These are phyloP conservation scores for Caenorhabditis briggsae DNA, from an alignment of 1,140 invertebrate genomes.

Conservation along the genomic window DNA sequence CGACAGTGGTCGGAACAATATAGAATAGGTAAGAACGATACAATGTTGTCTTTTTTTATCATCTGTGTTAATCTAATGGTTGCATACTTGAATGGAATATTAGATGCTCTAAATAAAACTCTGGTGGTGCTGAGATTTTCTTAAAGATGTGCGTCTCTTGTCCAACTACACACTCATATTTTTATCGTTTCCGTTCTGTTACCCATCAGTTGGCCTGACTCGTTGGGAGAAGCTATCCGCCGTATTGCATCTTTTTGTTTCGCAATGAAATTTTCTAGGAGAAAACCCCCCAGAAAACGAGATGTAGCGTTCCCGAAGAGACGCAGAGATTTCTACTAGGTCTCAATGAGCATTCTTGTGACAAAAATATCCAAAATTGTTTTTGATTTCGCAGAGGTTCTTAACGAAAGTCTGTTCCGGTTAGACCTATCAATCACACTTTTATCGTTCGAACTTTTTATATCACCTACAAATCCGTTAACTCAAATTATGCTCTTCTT, in stretches of 20 bases:
- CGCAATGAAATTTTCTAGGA: slow-evolving; percentile 7
- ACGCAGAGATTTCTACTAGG: slow-evolving; percentile 8
- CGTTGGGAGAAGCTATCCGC: background rate
- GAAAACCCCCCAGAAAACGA: background rate
- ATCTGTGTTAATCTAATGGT: too few relatives aligned
- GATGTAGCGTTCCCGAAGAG: slow-evolving; percentile 15
- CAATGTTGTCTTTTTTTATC: too few relatives aligned
- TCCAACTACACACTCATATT: background rate
- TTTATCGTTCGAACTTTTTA: background rate
- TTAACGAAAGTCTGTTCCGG: too few relatives aligned
- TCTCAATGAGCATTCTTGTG: background rate
- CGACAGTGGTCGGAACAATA: too few relatives aligned
- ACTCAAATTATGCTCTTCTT: too few relatives aligned
- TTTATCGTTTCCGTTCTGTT: background rate
- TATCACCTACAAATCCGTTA: too few relatives aligned
- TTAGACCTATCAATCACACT: background rate
- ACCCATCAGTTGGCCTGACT: background rate
- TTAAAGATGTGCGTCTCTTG: background rate
- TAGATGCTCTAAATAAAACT: too few relatives aligned
- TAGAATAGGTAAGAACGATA: too few relatives aligned
- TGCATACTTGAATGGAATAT: too few relatives aligned
- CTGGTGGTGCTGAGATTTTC: too few relatives aligned
- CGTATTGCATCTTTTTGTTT: slow-evolving; percentile 4
- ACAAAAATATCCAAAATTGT: background rate
- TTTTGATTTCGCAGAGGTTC: background rate